Conservation (phyloP, 2,888 invertebrate genomes). For the Amaurobius ferox region DNA sequence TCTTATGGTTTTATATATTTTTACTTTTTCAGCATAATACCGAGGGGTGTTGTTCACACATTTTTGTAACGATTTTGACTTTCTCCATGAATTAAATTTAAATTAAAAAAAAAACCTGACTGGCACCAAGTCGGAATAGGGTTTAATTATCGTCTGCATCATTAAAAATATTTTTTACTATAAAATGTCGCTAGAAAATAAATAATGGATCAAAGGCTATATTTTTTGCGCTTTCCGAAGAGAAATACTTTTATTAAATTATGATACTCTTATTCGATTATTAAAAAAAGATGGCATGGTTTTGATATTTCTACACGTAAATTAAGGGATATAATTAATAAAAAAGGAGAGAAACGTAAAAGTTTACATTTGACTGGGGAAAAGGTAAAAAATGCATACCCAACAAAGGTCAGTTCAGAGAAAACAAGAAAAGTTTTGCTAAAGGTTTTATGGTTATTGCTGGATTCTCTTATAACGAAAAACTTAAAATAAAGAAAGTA, state of each 20-base stretch:
- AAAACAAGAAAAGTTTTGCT: no score
- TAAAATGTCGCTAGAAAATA: not conserved
- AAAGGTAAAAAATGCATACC: not conserved
- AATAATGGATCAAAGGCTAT: not conserved
- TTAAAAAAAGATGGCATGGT: not conserved
- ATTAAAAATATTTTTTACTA: not conserved
- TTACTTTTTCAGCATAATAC: no score
- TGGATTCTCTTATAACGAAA: no score
- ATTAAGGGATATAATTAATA: not conserved
- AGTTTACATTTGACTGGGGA: not conserved
- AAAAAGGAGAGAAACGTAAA: not conserved
- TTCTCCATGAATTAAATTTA: not conserved
- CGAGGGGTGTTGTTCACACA: not conserved
- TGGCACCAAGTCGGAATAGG: not conserved
- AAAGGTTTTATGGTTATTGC: no score
- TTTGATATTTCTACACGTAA: not conserved
- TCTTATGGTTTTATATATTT: no score
- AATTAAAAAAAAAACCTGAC: not conserved
- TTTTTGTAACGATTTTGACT: not conserved
- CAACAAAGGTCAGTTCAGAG: not conserved
- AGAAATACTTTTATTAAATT: no score
- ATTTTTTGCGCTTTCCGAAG: not conserved
- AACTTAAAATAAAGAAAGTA: no score
- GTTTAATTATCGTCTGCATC: not conserved
- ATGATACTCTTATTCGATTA: not conserved